Evolutionary conservation across 2,113 vertebrate genomes (phyloP).

Genomic region (Poicephalus gulielmi): DNA sequence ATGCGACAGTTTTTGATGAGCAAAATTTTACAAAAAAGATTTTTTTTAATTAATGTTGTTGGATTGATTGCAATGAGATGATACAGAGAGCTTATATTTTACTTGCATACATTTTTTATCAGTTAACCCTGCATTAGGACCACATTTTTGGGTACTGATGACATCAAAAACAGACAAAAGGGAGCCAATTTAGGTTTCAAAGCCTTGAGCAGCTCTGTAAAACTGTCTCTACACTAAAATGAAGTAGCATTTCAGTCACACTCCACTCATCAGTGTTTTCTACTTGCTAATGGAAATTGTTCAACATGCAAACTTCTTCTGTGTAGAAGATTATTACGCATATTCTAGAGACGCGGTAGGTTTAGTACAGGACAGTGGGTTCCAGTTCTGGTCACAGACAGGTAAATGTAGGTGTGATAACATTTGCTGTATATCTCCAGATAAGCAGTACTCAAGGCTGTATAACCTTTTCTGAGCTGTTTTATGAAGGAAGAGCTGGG

Average conservation of each 20-base stretch:
- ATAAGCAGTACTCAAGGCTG: neutral
- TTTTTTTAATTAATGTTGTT: neutral
- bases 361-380: neutral
- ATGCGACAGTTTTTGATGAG: neutral
- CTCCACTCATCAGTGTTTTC: neutral
- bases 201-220: neutral
- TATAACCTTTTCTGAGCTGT: neutral
- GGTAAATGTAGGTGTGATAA: neutral
- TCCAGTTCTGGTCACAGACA: neutral
- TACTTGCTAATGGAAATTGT: neutral
- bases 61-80: neutral
- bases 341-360: neutral
- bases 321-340: neutral
- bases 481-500: neutral
- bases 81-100: neutral
- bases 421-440: neutral
- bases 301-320: neutral
- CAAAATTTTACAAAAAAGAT: neutral
- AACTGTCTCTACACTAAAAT: neutral
- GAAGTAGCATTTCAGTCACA: neutral
- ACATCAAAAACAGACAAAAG: neutral
- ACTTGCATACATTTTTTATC: neutral
- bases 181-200: neutral
- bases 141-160: neutral
- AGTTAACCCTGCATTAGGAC: neutral